Evolutionary conservation across 64 coral and sea anemone species (phyloP), one percentile per base, ranked within the genome.

Genomic region (Montipora efflorescens): DNA sequence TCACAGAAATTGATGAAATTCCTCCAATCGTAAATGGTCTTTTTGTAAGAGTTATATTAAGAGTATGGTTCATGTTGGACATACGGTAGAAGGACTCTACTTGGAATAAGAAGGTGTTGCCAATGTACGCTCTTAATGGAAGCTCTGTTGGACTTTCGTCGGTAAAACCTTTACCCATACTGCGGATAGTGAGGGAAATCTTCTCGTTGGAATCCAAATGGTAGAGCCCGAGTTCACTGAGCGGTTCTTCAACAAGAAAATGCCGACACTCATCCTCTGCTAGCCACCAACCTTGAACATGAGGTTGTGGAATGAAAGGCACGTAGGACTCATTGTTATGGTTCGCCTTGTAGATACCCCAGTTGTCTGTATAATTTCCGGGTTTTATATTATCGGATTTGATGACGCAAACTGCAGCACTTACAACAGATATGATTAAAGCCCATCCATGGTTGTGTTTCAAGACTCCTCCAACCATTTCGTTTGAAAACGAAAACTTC

Each of bases 161-260:
- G 18, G 48, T 22, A 22, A 18, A 83, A 14, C 62, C 88, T 67
- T 88, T 92, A 59, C 71, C 84, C 1, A 89, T 68, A 14, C 81
- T 84, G 15, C 76, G 83, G 5, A 95, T 45, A 22, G 90, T 89
- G 49, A 99, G 86, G 2, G 84, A 64, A 25, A 96, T 77, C 8
- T 88, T 80, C 53, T 99, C 95, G 18, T 47, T 84, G 44, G 98
- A 92, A 90, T 99, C 98, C 50, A 99, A 51, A 94, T 99, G 95
- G 58, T 86, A 89, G 11, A 96, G 82, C 12, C 66, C 85, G n/a
- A 74, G 78, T n/a, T 59, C 62, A 25, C 58, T 48, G 22, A 80
- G 75, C 25, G 85, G 86, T 8, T 83, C 87, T 61, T 84, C 95
- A 48, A 96, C 45, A 51, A 96, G 78, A 23, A 87, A 81, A 62